Conservation (phyloP, 2,113 vertebrate species). For the Atlantisia rogersi region DNA sequence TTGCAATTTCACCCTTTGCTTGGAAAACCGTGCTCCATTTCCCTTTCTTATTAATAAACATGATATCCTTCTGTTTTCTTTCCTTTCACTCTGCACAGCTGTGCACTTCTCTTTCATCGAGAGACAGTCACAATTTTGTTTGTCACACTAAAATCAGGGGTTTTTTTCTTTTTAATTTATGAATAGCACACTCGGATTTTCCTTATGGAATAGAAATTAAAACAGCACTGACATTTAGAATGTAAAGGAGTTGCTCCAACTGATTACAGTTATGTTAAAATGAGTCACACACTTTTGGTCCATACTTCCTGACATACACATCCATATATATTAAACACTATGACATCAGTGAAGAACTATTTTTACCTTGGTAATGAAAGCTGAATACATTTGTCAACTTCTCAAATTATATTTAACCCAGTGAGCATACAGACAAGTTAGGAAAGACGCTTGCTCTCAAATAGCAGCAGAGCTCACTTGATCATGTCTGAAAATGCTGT, state of each 20-base stretch:
- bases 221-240: conserved; percentile 39
- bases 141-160: background rate
- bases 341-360: conserved; percentile 25
- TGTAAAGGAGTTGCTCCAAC: conserved; percentile 18
- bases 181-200: background rate
- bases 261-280: conserved; percentile 9
- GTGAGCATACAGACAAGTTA: background rate
- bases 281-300: conserved; percentile 48
- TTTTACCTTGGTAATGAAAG: conserved; percentile 31
- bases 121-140: conserved; percentile 26
- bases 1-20: background rate
- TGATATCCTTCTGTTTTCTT: conserved; percentile 11
- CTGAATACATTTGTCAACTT: conserved; percentile 18
- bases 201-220: conserved; percentile 38
- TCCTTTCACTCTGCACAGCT: conserved; percentile 42
- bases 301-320: conserved; percentile 37
- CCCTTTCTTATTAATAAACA: conserved; percentile 36
- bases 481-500: background rate
- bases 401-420: conserved; percentile 17
- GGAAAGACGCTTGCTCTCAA: background rate
- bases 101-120: conserved; percentile 10
- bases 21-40: background rate
- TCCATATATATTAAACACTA: conserved; percentile 31
- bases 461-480: background rate
- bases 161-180: conserved; percentile 31